Evolutionary conservation across 2,888 invertebrate species (phyloP), one percentile per base, ranked within the genome.

Genomic region (Rotaria macrura): DNA sequence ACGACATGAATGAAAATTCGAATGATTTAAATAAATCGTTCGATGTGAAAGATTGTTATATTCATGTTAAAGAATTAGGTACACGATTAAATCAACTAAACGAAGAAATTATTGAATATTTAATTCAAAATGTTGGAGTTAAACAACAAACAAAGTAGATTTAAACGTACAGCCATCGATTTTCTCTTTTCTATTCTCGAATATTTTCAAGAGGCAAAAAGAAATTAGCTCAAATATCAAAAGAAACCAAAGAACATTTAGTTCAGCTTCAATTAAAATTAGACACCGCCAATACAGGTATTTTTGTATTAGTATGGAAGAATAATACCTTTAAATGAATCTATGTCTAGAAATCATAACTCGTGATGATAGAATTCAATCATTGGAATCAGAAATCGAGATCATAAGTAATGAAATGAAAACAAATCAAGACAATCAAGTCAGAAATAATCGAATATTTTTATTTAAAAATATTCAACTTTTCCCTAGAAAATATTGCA

Each of bases 91-190:
- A 86, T 29, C 84, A 86, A 52, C 29, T 86, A 38, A 86, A 86
- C n/a, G 86, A 86, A 57, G 52, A 74, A n/a, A 86, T 86, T n/a
- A 84, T 86, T 47, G 84, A 86, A 54, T 86, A 74, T 86, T 57
- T 86, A 57, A 84, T 86, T 52, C 84, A 84, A 38, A 86, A 47
- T 47, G 74, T 40, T 29, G 72, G 43, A 20, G 52, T 84, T 23
- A 86, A 86, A 84, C 49, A 49, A 49, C 86, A 86, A 85, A 38
- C 86, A 29, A 84, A 83, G 86, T 86, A 86, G n/a, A 52, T 14
- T 23, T 6, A 34, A 43, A 5, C 17, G n/a, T n/a, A n/a, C 47
- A 47, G 47, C 47, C 17, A 49, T 43, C 10, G 9, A 17, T 49
- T 49, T 5, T 49, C 49, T 9, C 2, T 4, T 49, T 49, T 12